Evolutionary conservation across 2,113 vertebrate genomes (phyloP).

Genomic region (Bombycilla garrulus): DNA sequence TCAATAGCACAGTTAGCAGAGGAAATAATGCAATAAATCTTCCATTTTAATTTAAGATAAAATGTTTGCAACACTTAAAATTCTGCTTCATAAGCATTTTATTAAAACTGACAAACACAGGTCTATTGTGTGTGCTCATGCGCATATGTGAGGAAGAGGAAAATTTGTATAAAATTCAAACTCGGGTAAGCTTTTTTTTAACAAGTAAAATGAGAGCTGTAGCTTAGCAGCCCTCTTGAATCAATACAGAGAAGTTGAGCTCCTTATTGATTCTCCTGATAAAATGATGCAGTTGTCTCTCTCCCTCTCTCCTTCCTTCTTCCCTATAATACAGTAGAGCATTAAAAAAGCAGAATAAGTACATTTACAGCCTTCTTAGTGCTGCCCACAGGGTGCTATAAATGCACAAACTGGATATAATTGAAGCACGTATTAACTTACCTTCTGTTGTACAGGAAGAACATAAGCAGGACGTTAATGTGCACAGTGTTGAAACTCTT

Average conservation of each 20-base stretch:
- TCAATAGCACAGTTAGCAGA: background rate
- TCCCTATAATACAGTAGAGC: slow-evolving; percentile 53
- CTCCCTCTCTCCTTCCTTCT: background rate
- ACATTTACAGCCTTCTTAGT: slow-evolving; percentile 74
- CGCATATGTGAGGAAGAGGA: background rate
- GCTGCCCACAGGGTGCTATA: slow-evolving; percentile 81
- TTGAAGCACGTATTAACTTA: slow-evolving; percentile 90
- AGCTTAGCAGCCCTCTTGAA: slow-evolving; percentile 8
- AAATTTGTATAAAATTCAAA: background rate
- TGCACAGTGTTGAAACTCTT: slow-evolving; percentile 84
- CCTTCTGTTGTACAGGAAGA: slow-evolving; percentile 89
- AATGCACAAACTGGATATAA: slow-evolving; percentile 91
- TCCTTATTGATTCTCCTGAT: slow-evolving; percentile 56
- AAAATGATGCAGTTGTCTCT: slow-evolving; percentile 36
- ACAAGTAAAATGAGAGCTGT: background rate
- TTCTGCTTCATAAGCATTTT: background rate
- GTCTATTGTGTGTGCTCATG: background rate
- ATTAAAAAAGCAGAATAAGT: slow-evolving; percentile 74
- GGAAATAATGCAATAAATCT: background rate
- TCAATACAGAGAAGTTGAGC: slow-evolving; percentile 40
- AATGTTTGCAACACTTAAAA: background rate
- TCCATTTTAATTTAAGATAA: background rate
- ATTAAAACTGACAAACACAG: background rate
- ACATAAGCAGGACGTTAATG: slow-evolving; percentile 86
- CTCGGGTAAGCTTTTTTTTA: background rate